Conservation (phyloP, 1,140 invertebrate species). For the Drosophila nebulosa region DNA sequence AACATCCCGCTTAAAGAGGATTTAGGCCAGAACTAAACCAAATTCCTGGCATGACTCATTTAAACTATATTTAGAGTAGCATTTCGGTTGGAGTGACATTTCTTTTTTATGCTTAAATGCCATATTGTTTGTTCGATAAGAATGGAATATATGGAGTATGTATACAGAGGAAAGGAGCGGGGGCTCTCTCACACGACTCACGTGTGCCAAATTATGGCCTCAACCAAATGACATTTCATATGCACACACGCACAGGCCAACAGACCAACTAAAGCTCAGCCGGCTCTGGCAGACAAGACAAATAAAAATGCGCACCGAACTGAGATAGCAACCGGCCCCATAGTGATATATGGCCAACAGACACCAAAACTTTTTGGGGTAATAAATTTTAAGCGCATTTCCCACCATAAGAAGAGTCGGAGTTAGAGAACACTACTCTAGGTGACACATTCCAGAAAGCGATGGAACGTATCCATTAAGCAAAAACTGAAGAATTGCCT, state of each 20-base stretch:
- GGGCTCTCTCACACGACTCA: slow-evolving; percentile 10
- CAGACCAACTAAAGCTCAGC: slow-evolving; percentile 11
- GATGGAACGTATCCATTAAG: neutral
- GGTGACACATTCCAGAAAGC: neutral
- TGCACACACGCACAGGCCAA: slow-evolving; percentile 63
- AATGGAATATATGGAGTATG: slow-evolving; percentile 1
- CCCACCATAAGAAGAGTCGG: neutral
- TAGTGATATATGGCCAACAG: slow-evolving; percentile 70
- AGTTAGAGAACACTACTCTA: slow-evolving; percentile 18
- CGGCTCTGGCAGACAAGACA: slow-evolving; percentile 15
- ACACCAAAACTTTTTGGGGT: slow-evolving; percentile 65
- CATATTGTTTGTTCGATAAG: slow-evolving; percentile 74
- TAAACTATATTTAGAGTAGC: slow-evolving; percentile 40
- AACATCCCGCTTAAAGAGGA: neutral
- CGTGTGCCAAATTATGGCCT: slow-evolving; percentile 49
- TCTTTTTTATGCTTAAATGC: slow-evolving; percentile 63
- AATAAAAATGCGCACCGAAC: slow-evolving; percentile 34
- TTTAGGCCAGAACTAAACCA: slow-evolving; percentile 2
- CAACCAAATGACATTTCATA: slow-evolving; percentile 59
- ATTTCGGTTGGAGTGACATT: slow-evolving; percentile 52
- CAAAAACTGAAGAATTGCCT: neutral
- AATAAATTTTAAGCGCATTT: slow-evolving; percentile 76
- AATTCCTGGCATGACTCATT: slow-evolving; percentile 43
- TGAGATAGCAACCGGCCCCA: slow-evolving; percentile 45
- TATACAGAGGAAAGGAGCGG: too few relatives aligned